Conservation (phyloP, 2,113 vertebrate genomes). For the Xiphias gladius region DNA sequence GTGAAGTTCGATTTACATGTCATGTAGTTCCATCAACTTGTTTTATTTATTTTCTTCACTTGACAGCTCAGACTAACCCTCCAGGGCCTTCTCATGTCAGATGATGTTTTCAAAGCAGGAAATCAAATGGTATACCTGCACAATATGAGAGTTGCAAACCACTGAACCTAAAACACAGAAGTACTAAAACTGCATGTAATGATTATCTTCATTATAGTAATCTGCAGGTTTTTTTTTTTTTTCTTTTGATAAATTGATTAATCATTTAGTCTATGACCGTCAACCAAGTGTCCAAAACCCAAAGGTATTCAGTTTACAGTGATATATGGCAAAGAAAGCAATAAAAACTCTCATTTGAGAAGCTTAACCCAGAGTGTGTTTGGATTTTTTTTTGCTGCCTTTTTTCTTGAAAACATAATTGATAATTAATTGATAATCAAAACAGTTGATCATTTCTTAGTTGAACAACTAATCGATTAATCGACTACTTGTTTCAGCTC, state of each 20-base stretch:
- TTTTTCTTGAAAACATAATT: too few species aligned
- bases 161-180: background rate
- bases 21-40: background rate
- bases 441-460: background rate
- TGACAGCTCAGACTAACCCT: background rate
- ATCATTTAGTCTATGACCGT: background rate
- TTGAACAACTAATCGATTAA: background rate
- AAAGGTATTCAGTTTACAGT: background rate
- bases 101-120: background rate
- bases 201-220: background rate
- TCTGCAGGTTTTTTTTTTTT: background rate
- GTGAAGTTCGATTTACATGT: constrained; percentile 24
- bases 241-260: background rate
- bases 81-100: background rate
- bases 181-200: background rate
- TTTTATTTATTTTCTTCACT: constrained; percentile 10
- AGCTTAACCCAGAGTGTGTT: background rate
- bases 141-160: background rate
- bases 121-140: background rate
- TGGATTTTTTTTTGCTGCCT: too few species aligned
- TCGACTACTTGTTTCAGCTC: background rate
- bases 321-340: background rate
- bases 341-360: background rate
- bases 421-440: background rate
- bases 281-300: background rate